A percentile compares a stretch with the other conserved stretches of the same genome.
Conservation (phyloP, 2,113 vertebrate genomes). For the Passer montanus region DNA sequence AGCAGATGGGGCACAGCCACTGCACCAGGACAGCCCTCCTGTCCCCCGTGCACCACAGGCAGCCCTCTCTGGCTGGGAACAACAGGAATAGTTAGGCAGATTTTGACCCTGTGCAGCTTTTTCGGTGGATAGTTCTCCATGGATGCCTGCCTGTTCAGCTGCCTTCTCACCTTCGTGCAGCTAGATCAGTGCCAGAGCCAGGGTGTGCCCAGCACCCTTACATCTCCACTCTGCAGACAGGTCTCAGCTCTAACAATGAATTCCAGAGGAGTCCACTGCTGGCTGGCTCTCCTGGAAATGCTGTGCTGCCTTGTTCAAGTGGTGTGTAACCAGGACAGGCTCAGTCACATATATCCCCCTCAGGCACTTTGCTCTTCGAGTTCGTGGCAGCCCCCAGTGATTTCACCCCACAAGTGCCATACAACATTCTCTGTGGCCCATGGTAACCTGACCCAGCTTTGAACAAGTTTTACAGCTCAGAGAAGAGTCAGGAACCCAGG, state of each 20-base stretch:
- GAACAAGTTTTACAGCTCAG: background rate
- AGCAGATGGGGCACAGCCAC: background rate
- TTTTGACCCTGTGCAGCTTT: background rate
- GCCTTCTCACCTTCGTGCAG: background rate
- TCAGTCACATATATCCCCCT: accelerated
- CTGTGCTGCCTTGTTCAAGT: background rate
- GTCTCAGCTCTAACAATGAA: background rate
- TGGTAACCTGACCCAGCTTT: background rate
- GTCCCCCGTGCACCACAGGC: background rate
- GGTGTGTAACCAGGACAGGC: background rate
- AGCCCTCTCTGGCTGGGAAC: background rate
- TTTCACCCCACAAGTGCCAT: background rate
- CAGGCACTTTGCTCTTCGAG: background rate
- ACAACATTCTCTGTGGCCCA: background rate
- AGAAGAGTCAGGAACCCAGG: background rate
- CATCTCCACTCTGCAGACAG: background rate
- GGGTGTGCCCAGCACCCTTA: background rate
- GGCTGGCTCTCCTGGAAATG: background rate
- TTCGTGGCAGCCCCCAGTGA: background rate
- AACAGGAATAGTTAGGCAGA: background rate
- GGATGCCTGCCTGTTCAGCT: background rate
- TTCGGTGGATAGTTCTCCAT: background rate
- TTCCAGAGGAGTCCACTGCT: background rate
- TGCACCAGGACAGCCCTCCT: background rate
- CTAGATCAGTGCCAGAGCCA: background rate